phyloP scores from a whole-genome alignment of 2,113 vertebrate genomes.

The Perccottus glenii region DNA sequence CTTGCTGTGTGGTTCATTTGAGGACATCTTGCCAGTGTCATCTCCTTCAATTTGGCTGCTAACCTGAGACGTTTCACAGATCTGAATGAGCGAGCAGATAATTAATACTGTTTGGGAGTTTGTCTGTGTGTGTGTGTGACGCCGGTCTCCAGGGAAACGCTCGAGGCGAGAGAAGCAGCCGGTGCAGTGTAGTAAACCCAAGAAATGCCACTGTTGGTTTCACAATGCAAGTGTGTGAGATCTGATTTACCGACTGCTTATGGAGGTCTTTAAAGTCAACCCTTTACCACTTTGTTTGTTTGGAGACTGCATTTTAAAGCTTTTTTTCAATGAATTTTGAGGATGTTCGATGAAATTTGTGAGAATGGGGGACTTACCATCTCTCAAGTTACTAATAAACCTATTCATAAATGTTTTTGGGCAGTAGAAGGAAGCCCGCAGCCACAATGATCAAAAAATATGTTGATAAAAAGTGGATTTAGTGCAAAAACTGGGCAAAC shows the following conservation, averaged over 20 bases:
- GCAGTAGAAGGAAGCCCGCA: too few relatives aligned
- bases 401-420: too few relatives aligned
- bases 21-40: neutral
- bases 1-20: neutral
- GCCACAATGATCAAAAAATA: too few relatives aligned
- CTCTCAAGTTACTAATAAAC: too few relatives aligned
- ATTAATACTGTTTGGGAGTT: slow-evolving; percentile 4
- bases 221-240: neutral
- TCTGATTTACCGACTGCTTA: neutral
- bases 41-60: neutral
- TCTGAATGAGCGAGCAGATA: slow-evolving; percentile 4
- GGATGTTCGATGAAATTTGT: too few relatives aligned
- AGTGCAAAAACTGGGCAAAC: too few relatives aligned
- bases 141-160: slow-evolving; percentile 1
- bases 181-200: too few relatives aligned
- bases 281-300: neutral
- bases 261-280: neutral
- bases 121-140: neutral
- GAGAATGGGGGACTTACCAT: too few relatives aligned
- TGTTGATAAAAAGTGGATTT: too few relatives aligned
- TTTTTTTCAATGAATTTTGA: too few relatives aligned
- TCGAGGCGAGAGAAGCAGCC: neutral
- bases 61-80: neutral
- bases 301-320: too few relatives aligned
- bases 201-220: neutral